Evolutionary conservation across 2,797 vertebrate species (phyloP), one percentile per base, ranked within the genome.

Genomic region (Bradypus variegatus): DNA sequence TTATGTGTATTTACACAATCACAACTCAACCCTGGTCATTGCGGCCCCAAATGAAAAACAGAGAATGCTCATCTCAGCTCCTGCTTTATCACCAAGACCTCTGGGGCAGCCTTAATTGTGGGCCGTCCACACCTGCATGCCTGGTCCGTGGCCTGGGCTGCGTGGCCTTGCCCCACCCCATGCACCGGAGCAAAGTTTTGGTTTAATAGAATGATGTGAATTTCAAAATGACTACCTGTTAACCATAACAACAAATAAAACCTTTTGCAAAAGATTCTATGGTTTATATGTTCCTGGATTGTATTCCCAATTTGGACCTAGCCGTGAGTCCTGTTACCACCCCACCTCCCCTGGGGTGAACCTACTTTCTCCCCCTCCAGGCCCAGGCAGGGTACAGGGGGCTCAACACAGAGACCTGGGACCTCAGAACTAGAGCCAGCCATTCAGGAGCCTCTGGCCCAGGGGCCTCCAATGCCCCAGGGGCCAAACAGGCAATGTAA

Each of bases 1-100:
- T 91, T 87, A 77, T 15, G 15, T 75, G 36, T 86, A 41, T 90
- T 80, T 93, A 90, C 29, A 72, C 85, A 91, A 83, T 93, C 83
- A 88, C 15, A 91, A 45, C 53, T 85, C 75, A 91, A 3, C 38
- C 75, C 29, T 64, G 48, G 38, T 67, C 76, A 36, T 80, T 81
- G 13, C 0, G 0, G 38, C 84, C 67, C 55, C n/a, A 87, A 62
- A 64, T 58, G 58, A 41, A 86, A 88, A 80, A 18, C 33, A 4
- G 60, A n/a, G 69, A 38, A 13, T 0, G 1, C 65, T 33, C 15
- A 0, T 25, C 21, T 29, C 25, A 14, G 50, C 29, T 38, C 10
- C 75, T 31, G 31, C 7, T 10, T 23, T 10, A 2, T 14, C 50
- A 70, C 75, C 62, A 36, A 64, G 58, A 41, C 9, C 0, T 0